Base-by-base conservation (phyloP, 2,797 vertebrate species). In the Gambelia wislizenii region DNA sequence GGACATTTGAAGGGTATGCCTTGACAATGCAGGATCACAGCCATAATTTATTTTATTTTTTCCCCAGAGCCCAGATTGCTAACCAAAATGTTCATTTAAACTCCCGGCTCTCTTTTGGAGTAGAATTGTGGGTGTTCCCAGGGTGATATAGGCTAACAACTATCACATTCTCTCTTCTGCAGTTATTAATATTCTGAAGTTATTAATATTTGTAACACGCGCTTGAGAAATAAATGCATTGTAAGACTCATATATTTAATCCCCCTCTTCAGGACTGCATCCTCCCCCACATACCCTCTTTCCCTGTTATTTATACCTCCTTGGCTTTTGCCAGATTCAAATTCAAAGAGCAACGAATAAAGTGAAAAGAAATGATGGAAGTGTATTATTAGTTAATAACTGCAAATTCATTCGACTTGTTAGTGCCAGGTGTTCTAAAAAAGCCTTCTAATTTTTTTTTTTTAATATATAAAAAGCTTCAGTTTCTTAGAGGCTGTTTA, bases 301-400 rank as follows among this genome's bases (percentile, higher is more conserved):
- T 39, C 14, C 22, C 54, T 72, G 9, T 33, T 59, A 33, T 10
- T 36, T 33, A 14, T 56, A 42, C 36, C 25, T 84, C 44, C 52
- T 20, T 9, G 2, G 52, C 39, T 75, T 75, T 75, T 75, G 52
- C 39, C 49, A 6, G 52, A 27, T 54, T 59, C 52, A 33, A 16
- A 61, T 85, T 16, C 61, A 69, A 27, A 13, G 42, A 59, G 72
- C 54, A 25, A 9, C 39, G 39, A 75, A 61, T 76, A 85, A 59
- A 85, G 72, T 16, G 18, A 20, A 67, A 76, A 56, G 52, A 33
- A 61, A 20, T 61, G 39, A 76, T 61, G 13, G 84, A 16, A 84
- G 14, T 76, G 54, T 75, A 59, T 75, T 74, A 84, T 59, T 59
- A 76, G 30, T 76, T 59, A 76, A 85, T 85, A 61, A 61, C 70